These are phyloP conservation scores for Petrolisthes manimaculis DNA, from an alignment of 2,888 invertebrate species.

Conservation along the genomic window DNA sequence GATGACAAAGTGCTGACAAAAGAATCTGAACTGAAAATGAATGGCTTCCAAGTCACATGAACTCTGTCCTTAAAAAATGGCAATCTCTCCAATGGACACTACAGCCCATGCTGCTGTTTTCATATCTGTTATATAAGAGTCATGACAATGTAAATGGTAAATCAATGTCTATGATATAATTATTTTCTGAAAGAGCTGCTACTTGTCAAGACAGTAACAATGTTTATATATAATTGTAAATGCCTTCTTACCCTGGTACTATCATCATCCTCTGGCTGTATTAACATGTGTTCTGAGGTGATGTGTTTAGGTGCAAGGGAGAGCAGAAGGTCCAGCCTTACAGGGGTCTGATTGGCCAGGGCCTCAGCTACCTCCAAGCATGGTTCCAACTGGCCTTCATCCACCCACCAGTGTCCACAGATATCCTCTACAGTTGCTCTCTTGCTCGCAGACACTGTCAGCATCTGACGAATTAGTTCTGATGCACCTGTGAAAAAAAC, in stretches of 20 bases:
- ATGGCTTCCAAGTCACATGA: too few species aligned
- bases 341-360: constrained; percentile 90
- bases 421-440: constrained; percentile 94
- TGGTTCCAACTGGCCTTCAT: constrained; percentile 83
- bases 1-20: too few species aligned
- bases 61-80: too few species aligned
- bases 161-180: too few species aligned
- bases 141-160: too few species aligned
- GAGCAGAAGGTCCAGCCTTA: constrained; percentile 86
- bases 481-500: constrained; percentile 81
- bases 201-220: too few species aligned
- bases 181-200: too few species aligned
- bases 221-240: too few species aligned
- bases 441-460: constrained; percentile 90
- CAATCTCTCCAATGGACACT: too few species aligned
- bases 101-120: too few species aligned
- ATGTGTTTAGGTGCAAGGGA: constrained; percentile 76
- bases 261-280: constrained; percentile 65
- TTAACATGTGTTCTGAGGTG: constrained; percentile 66
- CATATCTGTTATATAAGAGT: too few species aligned
- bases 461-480: constrained; percentile 91
- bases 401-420: constrained; percentile 97
- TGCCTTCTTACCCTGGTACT: constrained; percentile 48
- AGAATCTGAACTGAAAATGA: too few species aligned
- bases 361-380: constrained; percentile 89